These are phyloP conservation scores for Phataginus tetradactyla DNA, from an alignment of 2,797 vertebrate species.

Conservation along the genomic window DNA sequence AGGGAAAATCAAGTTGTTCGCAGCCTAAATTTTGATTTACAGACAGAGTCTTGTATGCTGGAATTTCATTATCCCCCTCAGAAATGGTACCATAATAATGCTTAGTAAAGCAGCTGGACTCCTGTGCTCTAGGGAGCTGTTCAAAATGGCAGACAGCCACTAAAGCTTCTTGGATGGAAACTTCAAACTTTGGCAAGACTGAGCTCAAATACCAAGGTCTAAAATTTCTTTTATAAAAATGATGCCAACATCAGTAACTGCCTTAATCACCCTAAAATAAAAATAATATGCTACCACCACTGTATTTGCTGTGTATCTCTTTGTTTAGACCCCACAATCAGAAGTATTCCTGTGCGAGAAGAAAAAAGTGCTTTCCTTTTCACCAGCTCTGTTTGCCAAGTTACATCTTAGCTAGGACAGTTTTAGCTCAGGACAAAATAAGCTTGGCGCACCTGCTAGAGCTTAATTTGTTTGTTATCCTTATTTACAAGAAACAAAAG, in stretches of 20 bases:
- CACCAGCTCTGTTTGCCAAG: constrained; percentile 37
- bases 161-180: constrained; percentile 59
- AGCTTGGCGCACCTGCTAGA: constrained; percentile 76
- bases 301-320: not conserved
- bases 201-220: constrained; percentile 32
- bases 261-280: not conserved
- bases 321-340: not conserved
- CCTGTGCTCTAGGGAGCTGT: constrained; percentile 42
- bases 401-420: not conserved
- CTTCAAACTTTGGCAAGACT: constrained; percentile 54
- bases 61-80: constrained; percentile 62
- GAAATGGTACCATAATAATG: constrained; percentile 47
- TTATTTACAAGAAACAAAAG: constrained; percentile 77
- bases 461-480: constrained; percentile 72
- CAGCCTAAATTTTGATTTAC: constrained; percentile 60
- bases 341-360: not conserved
- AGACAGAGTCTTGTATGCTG: constrained; percentile 27
- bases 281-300: not conserved
- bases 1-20: constrained; percentile 41
- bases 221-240: constrained; percentile 2
- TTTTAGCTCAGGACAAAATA: constrained; percentile 69
- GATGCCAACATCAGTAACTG: not conserved
- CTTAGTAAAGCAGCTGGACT: constrained; percentile 70
- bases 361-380: not conserved
- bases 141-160: constrained; percentile 62